phyloP scores from a whole-genome alignment of 2,888 invertebrate genomes.

The Octodonta nipae region DNA sequence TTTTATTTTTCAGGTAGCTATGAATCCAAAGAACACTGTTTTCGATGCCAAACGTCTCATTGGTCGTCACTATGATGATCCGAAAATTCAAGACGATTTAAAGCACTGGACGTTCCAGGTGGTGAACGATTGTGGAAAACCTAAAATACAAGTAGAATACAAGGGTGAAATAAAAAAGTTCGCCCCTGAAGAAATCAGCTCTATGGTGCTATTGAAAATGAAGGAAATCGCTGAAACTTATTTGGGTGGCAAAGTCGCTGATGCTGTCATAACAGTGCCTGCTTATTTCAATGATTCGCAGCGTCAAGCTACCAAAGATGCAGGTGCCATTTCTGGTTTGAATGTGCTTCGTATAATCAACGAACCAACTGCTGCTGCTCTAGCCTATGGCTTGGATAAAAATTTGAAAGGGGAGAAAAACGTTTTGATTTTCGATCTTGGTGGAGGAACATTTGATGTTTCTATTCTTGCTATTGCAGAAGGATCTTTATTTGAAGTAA shows the following conservation, averaged over 20 bases:
- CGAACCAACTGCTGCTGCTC: conserved; percentile 78
- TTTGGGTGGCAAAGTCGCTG: conserved; percentile 54
- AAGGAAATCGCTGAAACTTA: conserved; percentile 65
- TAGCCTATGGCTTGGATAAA: conserved; percentile 73
- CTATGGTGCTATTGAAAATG: conserved; percentile 78
- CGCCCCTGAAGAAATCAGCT: conserved; percentile 71
- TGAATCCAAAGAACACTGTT: conserved; percentile 70
- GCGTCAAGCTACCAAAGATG: conserved; percentile 79
- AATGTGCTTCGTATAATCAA: conserved; percentile 83
- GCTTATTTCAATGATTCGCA: conserved; percentile 75
- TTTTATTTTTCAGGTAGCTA: conserved; percentile 44
- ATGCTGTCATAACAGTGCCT: conserved; percentile 73
- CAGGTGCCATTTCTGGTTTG: conserved; percentile 70
- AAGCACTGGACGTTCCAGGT: conserved; percentile 75
- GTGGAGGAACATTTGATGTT: conserved; percentile 87
- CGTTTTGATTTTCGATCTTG: conserved; percentile 62
- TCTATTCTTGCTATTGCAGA: conserved; percentile 82
- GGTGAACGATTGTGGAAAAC: conserved; percentile 52
- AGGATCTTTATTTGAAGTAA: conserved; percentile 68
- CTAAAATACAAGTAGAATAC: conserved; percentile 60
- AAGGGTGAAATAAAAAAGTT: conserved; percentile 64
- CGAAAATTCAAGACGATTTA: conserved; percentile 64
- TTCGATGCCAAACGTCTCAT: conserved; percentile 76
- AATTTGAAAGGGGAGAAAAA: conserved; percentile 60
- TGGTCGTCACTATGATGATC: conserved; percentile 66